Conservation (phyloP, 2,113 vertebrate species). For the Mastomys coucha region DNA sequence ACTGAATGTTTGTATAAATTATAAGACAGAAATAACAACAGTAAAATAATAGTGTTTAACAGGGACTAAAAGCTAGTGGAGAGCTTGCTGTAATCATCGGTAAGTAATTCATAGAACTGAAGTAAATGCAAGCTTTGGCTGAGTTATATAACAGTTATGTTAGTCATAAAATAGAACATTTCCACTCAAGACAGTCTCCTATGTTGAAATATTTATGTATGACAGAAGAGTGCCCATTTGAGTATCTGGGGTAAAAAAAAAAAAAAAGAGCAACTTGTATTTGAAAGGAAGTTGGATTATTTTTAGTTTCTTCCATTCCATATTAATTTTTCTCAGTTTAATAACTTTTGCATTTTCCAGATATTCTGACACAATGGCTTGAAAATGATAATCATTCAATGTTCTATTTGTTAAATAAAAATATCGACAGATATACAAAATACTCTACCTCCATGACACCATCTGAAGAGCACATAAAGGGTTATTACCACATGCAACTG, state of each 20-base stretch:
- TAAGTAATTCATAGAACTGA: neutral
- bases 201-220: neutral
- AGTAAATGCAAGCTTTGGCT: neutral
- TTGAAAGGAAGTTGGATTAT: neutral
- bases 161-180: neutral
- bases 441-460: constrained; percentile 81
- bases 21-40: neutral
- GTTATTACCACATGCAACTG: constrained; percentile 22
- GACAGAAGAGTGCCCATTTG: neutral
- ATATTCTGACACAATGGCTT: neutral
- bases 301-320: neutral
- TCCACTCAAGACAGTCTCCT: neutral
- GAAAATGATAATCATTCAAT: neutral
- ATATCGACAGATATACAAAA: neutral
- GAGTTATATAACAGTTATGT: neutral
- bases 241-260: neutral
- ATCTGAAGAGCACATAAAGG: constrained; percentile 78
- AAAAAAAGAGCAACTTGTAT: neutral
- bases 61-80: neutral
- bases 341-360: constrained; percentile 22
- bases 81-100: neutral
- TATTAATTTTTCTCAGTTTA: constrained; percentile 5
- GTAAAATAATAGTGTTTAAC: neutral
- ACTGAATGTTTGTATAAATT: neutral
- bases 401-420: constrained; percentile 17